Conservation (phyloP, 2,113 vertebrate species). For the Bos javanicus region DNA sequence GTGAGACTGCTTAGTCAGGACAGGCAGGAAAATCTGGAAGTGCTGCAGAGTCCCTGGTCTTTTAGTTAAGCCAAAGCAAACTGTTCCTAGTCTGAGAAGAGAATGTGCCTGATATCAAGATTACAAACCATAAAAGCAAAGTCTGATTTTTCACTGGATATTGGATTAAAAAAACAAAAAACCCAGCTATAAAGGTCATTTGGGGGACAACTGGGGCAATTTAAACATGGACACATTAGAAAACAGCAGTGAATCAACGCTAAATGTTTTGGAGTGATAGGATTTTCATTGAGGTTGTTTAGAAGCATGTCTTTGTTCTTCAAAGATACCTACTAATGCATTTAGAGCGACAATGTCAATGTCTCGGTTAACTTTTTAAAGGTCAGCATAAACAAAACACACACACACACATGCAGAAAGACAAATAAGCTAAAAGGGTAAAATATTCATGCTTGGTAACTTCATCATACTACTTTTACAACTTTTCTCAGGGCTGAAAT, state of each 20-base stretch:
- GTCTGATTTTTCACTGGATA: background rate
- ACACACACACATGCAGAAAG: background rate
- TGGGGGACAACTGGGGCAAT: background rate
- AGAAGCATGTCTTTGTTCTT: background rate
- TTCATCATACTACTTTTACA: background rate
- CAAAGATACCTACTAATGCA: background rate
- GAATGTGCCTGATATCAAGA: background rate
- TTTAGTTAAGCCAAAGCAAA: constrained; percentile 35
- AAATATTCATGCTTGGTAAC: background rate
- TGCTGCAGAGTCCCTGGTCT: background rate
- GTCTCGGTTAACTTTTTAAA: background rate
- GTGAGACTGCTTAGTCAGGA: background rate
- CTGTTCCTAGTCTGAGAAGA: background rate
- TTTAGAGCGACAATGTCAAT: background rate
- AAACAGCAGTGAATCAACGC: background rate
- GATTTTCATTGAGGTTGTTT: background rate
- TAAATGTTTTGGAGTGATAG: background rate
- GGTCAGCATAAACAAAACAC: background rate
- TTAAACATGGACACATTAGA: background rate
- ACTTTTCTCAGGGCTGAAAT: background rate
- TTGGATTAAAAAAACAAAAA: background rate
- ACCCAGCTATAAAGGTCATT: background rate
- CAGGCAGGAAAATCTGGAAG: background rate
- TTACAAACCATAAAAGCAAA: background rate
- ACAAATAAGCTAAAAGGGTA: background rate